Base-by-base conservation (phyloP, 2,888 invertebrate species). In the Boloria euphrosyne region DNA sequence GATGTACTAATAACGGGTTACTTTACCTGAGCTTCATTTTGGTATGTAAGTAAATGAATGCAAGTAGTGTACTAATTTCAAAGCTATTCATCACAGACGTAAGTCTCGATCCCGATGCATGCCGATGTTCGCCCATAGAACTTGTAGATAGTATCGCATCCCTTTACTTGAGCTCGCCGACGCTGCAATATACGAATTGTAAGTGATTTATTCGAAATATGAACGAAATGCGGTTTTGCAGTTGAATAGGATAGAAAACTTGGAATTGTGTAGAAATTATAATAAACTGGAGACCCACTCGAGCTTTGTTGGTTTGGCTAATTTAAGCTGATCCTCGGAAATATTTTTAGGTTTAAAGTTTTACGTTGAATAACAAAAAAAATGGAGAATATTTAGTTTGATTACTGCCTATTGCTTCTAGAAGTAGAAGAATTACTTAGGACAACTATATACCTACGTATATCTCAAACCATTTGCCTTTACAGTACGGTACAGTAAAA, bases 51-150 rank as follows among this genome's bases (percentile, higher is more conserved):
- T 22, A 14, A 46, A n/a, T n/a, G 46, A 44, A 57, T 10, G 46
- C 22, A 46, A 57, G 46, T 57, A 27, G n/a, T 13, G 44, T 22
- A 46, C 46, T 22, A 57, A 55, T 57, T 57, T 44, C 27, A 57
- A 57, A 22, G 31, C 59, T 49, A 59, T 59, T 64, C 63, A 49
- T 50, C 47, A 73, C 74, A 80, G 44, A 46, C 54, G 50, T 67
- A 50, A 38, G 47, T 59, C n/a, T 49, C 16, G 47, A 63, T 69
- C 58, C 65, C 70, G 66, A 66, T 57, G 72, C 70, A 84, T 85
- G 79, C 83, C 85, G 83, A 84, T 83, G 83, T 80, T 77, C 78
- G 79, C 83, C 82, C 83, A 84, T 53, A 60, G 49, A 51, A 64
- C 58, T 64, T 52, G 14, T 4, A 58, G 64, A 64, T 64, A 51